Evolutionary conservation across 1,140 invertebrate genomes (phyloP).

Genomic region (Zaprionus taronus): DNA sequence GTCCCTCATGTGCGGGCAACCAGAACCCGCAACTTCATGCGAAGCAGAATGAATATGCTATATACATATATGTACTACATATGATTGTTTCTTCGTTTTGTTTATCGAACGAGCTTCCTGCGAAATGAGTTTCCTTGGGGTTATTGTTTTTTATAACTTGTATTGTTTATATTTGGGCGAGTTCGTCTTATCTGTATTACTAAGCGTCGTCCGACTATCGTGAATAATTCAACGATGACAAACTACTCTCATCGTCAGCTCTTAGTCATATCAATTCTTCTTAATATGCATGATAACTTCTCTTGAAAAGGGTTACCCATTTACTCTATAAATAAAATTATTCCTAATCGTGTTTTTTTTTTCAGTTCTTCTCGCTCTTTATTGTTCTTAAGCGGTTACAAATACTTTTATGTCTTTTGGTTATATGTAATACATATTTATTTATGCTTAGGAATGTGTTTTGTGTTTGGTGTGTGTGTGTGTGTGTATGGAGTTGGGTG

Average conservation of each 20-base stretch:
- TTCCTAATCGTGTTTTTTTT: neutral
- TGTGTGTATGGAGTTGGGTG: neutral
- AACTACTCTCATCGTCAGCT: neutral
- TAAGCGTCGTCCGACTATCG: neutral
- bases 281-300: neutral
- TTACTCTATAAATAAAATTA: neutral
- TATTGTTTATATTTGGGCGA: slow-evolving; percentile 23
- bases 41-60: neutral
- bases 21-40: slow-evolving; percentile 24
- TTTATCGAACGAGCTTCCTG: slow-evolving; percentile 7
- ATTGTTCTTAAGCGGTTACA: slow-evolving; percentile 69
- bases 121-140: slow-evolving; percentile 2
- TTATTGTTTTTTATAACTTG: neutral
- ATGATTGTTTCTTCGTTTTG: neutral
- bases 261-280: neutral
- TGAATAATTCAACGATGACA: slow-evolving; percentile 18
- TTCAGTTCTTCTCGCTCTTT: slow-evolving; percentile 78
- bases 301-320: neutral
- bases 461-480: neutral
- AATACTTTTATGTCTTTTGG: slow-evolving; percentile 61
- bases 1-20: slow-evolving; percentile 26
- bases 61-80: neutral
- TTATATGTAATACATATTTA: slow-evolving; percentile 60
- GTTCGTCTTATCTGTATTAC: slow-evolving; percentile 6
- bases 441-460: slow-evolving; percentile 57